Conservation (phyloP, 2,797 vertebrate genomes). For the Molossus alvarezi region DNA sequence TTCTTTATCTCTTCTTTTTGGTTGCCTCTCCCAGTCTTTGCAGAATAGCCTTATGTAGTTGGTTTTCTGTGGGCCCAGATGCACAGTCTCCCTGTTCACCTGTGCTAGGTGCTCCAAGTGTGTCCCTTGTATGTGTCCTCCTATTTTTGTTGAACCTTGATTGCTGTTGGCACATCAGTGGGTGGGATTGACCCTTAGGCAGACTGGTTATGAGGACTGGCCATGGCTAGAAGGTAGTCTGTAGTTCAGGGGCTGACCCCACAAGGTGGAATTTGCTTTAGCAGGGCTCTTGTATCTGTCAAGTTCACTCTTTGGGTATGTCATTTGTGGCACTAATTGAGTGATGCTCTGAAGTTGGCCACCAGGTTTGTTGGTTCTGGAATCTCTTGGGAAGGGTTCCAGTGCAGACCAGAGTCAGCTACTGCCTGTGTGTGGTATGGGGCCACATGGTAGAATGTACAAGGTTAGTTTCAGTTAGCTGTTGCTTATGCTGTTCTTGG, state of each 20-base stretch:
- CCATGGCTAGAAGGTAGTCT: background rate
- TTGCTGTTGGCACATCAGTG: background rate
- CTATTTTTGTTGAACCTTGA: background rate
- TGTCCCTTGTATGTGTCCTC: background rate
- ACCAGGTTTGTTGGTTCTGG: background rate
- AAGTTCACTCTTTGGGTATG: background rate
- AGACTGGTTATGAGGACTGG: background rate
- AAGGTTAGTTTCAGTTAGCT: background rate
- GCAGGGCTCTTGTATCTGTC: background rate
- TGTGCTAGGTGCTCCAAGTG: background rate
- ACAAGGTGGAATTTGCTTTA: background rate
- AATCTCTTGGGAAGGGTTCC: background rate
- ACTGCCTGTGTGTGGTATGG: background rate
- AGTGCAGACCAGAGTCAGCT: too few species aligned
- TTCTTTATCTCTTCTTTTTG: background rate
- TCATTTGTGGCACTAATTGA: background rate
- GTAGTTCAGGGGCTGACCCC: background rate
- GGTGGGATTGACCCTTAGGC: background rate
- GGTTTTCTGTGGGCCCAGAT: background rate
- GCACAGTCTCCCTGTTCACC: background rate
- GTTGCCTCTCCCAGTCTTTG: background rate
- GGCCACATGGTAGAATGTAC: background rate
- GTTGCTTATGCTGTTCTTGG: background rate
- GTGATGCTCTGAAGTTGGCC: background rate
- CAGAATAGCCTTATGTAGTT: background rate